Evolutionary conservation across 2,113 vertebrate genomes (phyloP).

Genomic region (Raja brachyura): DNA sequence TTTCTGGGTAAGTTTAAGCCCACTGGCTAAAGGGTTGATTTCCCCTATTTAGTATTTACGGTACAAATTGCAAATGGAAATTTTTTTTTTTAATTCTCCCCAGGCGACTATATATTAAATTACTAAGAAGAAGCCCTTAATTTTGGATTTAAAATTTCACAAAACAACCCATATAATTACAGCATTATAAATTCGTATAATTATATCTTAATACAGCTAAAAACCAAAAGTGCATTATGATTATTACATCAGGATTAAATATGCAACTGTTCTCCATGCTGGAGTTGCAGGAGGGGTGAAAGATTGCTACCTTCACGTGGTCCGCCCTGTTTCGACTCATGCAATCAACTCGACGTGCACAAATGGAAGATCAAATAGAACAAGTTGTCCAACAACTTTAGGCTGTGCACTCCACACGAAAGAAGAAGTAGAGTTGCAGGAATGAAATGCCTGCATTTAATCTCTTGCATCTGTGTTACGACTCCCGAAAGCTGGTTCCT

Average conservation of each 20-base stretch:
- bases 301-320: no score
- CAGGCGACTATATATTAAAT: background rate
- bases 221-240: background rate
- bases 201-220: background rate
- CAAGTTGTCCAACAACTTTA: no score
- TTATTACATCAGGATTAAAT: background rate
- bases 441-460: background rate
- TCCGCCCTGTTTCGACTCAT: no score
- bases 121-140: background rate
- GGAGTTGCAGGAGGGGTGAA: no score
- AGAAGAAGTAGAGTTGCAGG: no score
- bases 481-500: no score
- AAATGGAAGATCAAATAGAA: no score
- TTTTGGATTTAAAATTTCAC: background rate
- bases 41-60: background rate
- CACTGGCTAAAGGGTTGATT: background rate
- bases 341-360: no score
- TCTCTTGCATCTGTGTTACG: no score
- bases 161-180: background rate
- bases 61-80: background rate
- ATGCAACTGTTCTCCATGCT: no score
- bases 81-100: background rate
- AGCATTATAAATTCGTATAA: background rate
- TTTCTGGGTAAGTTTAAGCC: background rate
- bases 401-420: no score